Evolutionary conservation across 2,113 vertebrate species (phyloP), one percentile per base, ranked within the genome.

Genomic region (Pachycephala philippinensis): DNA sequence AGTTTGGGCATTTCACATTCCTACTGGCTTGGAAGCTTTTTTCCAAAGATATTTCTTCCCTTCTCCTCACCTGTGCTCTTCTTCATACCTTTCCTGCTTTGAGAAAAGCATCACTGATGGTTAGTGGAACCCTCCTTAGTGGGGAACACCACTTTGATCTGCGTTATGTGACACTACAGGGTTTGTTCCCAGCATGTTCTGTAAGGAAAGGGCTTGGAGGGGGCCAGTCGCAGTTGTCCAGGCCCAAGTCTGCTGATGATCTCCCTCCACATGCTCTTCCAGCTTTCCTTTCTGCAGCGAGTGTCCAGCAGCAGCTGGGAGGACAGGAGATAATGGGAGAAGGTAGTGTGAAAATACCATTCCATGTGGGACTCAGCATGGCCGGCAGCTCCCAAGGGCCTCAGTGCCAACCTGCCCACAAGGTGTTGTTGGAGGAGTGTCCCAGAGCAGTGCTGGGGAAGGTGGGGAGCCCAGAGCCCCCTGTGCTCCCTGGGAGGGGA

Each of bases 401-500:
- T 44, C n/a, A 7, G 39, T 26, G 49, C 68, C 16, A 33, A 52
- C 21, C 33, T 81, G 68, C 45, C 54, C 22, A 10, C 42, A 15
- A 7, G 17, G 4, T 8, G 22, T 59, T 26, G 33, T 6, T 30
- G 52, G 28, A 30, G 40, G 47, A 60, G 33, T n/a, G 10, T 50
- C 42, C 59, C 33, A 8, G 64, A 42, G 17, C 42, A 52, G 70
- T 9, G 2, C 64, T 1, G 1, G 54, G 42, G 37, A 50, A 24
- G 57, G 28, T 7, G 12, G 52, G 50, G 28, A 40, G 24, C 28
- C 8, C 10, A 11, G 59, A 52, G 42, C 21, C 11, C 16, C 11
- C 49, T 0, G 1, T 1, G 1, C 53, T 24, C 26, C 31, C 30
- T 47, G 44, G 9, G 23, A 52, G 21, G 18, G 19, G 23, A n/a